Base-by-base conservation (phyloP, 1,140 invertebrate genomes). In the Chionoecetes opilio region DNA sequence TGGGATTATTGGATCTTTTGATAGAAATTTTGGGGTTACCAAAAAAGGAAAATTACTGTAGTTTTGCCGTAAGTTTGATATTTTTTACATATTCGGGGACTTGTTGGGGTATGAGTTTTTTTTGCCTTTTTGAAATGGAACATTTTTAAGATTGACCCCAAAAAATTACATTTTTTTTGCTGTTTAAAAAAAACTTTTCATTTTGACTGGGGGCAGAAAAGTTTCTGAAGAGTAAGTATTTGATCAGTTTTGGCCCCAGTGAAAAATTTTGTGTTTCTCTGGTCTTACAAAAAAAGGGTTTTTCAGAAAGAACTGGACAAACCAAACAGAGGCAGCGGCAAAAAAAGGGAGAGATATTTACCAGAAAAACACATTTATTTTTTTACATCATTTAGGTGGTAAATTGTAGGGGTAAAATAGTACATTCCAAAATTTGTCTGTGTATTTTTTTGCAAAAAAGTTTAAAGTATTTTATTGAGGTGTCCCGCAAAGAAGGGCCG, bases 291-390 rank as follows among this genome's bases (percentile, higher is more conserved):
- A 95, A 95, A 88, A 95, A 95, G 90, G 94, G 92, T 46, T 95
- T 95, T 90, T 92, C 92, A 90, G 94, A 95, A 84, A 95, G 91
- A 92, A 41, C 94, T 95, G 94, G 94, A 95, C 94, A 88, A 95
- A 91, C 75, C 94, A 95, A 92, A 90, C 92, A 41, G 92, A 90
- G 86, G 94, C 94, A 88, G 94, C 94, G 35, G 94, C 94, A 87
- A 88, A 90, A 53, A 95, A 95, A 90, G 94, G 92, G 92, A 95
- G 94, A 95, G 11, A 94, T 26, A 89, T 91, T 90, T 82, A 85
- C 26, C 14, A 46, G 38, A 82, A n/a, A 3, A 34, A 82, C 53
- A 93, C 82, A 85, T 11, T 41, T 41, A 14, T 17, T 14, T 34
- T 93, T 93, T 85, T 34, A 86, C 9, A 91, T 31, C 21, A 75